Base-by-base conservation (phyloP, 2,888 invertebrate genomes). In the Drosophila macrospina region DNA sequence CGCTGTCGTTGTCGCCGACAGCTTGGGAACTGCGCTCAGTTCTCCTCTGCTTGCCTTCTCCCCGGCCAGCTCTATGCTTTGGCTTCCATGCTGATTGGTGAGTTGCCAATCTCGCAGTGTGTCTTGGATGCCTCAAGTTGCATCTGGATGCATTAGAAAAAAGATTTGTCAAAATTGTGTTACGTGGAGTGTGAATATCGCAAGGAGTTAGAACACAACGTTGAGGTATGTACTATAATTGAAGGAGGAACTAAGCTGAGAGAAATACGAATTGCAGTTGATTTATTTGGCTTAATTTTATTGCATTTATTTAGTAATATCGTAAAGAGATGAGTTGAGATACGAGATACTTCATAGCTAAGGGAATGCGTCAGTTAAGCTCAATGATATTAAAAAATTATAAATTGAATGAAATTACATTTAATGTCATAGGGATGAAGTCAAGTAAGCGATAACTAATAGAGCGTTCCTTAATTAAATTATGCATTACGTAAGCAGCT, bases 1-100 rank as follows among this genome's bases (percentile, higher is more conserved):
- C 5, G 26, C 5, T 26, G 26, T 26, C 48, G 72, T 39, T 59
- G 64, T 55, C 36, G 55, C 34, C 51, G 71, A 45, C 39, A 16
- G 42, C 64, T 65, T 51, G 64, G 39, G 36, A 47, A 39, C 44
- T 50, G 47, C 11, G 44, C 37, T 4, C 15, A 16, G 0, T 10
- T 4, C 28, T 10, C 48, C 16, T 2, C 39, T 0, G 4, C 30
- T 30, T 5, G 1, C 1, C 15, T 39, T 36, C 26, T 7, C 8
- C 6, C 24, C 15, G 20, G 2, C 20, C 20, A 20, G 1, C 2
- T 6, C 16, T 16, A 8, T 48, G n/a, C n/a, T n/a, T n/a, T n/a
- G n/a, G n/a, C n/a, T 20, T 20, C 20, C 20, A 20, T 20, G 26
- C 32, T 44, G 26, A 1, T 2, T 20, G 26, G 10, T 44, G 26